Base-by-base conservation (phyloP, 2,888 invertebrate species). In the Tinea semifulvella region DNA sequence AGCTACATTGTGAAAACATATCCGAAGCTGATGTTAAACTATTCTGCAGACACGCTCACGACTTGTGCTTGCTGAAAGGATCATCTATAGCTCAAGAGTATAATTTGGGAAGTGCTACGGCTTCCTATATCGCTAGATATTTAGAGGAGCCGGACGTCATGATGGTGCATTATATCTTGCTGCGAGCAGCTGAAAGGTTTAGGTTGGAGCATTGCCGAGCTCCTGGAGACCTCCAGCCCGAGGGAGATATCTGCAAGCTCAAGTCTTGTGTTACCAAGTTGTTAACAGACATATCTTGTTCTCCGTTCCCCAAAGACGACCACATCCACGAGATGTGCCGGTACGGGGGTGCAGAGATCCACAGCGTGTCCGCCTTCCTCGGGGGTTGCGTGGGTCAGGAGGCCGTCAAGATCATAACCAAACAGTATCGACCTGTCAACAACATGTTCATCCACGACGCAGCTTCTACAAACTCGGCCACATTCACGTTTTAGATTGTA, bases 381-480 rank as follows among this genome's bases (percentile, higher is more conserved):
- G 90, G 89, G 50, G 98, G 98, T 2, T 91, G 95, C 64, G 92
- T 92, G 18, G 97, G 98, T 5, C 98, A 99, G 62, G 98, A 98
- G 82, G 89, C 90, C 3, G 95, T 98, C 51, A 99, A 99, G 81
- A 82, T 99, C 46, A 85, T 98, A 45, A 98, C 98, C 2, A 88
- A 89, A 60, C 99, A 99, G 79, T 99, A 96, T 72, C 92, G 95
- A 60, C 98, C 98, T 26, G 85, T 99, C 46, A 90, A 97, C 71
- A 98, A 98, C 72, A 95, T 94, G 0, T 93, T 94, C 68, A 88
- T 99, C 54, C 97, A 96, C 74, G 97, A 98, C 82, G 97, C 92
- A 42, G 92, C 95, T 54, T 91, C 91, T 48, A 92, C 94, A 44
- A 92, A 90, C 53, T 91, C 94, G 44, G 87, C 87, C 38, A 90